Evolutionary conservation across 2,113 vertebrate species (phyloP).

Genomic region (Leptocoma aspasia): DNA sequence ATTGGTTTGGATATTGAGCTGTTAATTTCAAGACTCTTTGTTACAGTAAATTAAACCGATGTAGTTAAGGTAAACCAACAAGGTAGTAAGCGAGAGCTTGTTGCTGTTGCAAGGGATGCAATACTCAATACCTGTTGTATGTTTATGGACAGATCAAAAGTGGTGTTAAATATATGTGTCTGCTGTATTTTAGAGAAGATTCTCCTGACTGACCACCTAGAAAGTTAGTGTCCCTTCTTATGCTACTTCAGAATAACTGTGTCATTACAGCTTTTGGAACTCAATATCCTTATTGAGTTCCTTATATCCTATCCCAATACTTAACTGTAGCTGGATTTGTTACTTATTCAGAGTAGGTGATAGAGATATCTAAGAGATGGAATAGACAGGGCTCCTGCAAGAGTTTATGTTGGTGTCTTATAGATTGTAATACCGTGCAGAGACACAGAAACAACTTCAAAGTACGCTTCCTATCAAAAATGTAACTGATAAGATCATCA

Average conservation of each 20-base stretch:
- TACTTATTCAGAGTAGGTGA: neutral
- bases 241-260: neutral
- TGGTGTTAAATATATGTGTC: neutral
- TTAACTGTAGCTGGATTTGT: neutral
- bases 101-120: neutral
- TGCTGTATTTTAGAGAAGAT: neutral
- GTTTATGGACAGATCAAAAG: neutral
- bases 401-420: neutral
- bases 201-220: neutral
- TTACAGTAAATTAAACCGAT: neutral
- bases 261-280: neutral
- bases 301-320: too few species aligned
- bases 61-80: neutral
- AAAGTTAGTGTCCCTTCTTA: neutral
- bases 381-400: neutral
- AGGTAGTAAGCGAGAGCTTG: neutral
- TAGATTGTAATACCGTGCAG: neutral
- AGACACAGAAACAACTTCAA: neutral
- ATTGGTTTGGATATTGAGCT: neutral
- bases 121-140: neutral
- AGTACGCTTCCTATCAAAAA: neutral
- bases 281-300: too few species aligned
- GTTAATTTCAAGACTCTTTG: neutral
- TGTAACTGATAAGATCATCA: neutral
- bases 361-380: neutral